phyloP scores from a whole-genome alignment of 2,113 vertebrate genomes.

The Plecotus auritus region DNA sequence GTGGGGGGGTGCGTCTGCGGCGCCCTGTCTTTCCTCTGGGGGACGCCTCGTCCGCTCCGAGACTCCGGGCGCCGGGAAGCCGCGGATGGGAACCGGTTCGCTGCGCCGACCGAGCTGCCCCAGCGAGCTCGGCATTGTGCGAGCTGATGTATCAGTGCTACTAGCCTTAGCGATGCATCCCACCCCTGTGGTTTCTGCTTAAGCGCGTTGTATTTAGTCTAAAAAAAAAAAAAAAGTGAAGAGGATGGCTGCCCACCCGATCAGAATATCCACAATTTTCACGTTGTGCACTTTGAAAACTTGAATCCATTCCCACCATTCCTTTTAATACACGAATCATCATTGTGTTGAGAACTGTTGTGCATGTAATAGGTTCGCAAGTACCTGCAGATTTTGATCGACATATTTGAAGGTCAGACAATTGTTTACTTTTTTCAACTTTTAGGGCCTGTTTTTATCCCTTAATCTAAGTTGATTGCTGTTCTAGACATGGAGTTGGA shows the following conservation, averaged over 20 bases:
- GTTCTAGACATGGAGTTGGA: not conserved
- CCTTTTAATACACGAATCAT: slow-evolving; percentile 23
- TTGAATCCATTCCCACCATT: not conserved
- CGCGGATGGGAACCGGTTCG: not conserved
- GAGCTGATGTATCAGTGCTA: not conserved
- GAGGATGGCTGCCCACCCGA: not conserved
- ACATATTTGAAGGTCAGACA: not conserved
- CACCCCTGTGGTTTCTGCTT: not conserved
- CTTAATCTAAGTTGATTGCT: not conserved
- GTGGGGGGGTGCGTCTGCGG: not conserved
- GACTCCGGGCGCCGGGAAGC: not conserved
- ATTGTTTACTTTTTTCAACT: not conserved
- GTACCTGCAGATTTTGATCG: not conserved
- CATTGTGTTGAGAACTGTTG: slow-evolving; percentile 17
- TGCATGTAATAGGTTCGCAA: not conserved
- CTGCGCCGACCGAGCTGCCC: not conserved
- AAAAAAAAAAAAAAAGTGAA: not conserved
- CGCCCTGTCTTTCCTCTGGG: slow-evolving; percentile 46
- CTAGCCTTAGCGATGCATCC: not conserved
- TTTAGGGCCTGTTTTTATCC: slow-evolving; percentile 6
- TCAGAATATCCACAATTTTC: not conserved
- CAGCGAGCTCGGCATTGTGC: not conserved
- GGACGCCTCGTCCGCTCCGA: slow-evolving; percentile 39
- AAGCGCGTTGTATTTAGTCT: not conserved
- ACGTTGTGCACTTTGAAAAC: not conserved